Evolutionary conservation across 2,888 invertebrate species (phyloP), one percentile per base, ranked within the genome.

Genomic region (Drosophila neotestacea): DNA sequence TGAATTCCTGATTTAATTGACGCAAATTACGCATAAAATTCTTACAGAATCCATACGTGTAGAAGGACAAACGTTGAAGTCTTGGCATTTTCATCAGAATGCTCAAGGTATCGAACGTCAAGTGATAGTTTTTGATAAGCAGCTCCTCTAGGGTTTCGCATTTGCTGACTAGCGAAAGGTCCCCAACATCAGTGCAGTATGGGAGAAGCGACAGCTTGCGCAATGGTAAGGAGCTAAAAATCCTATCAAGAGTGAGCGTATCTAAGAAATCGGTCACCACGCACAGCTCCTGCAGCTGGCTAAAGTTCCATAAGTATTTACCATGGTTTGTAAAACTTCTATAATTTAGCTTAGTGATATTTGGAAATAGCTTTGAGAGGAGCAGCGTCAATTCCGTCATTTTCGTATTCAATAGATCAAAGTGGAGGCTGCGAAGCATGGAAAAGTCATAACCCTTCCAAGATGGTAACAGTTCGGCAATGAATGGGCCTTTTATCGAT

Each of bases 121-220:
- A 34, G 13, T 55, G 42, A 9, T 22, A 42, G 5, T 55, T 42
- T 3, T 42, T n/a, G 34, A 42, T 42, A 0, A 22, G 22, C 22
- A 55, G 30, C 22, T 55, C 55, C 11, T 55, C 42, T 7, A 55
- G n/a, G n/a, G 55, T 55, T 4, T 0, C 4, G 32, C 55, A 55
- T 6, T 32, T 55, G 7, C n/a, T 7, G 55, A 55, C n/a, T 6
- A 54, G 30, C 16, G 32, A 32, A 41, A 54, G 11, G 30, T 54
- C 54, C 4, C 41, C 54, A 41, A 41, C 16, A 1, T 41, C 3
- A 7, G 30, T 55, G 6, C n/a, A 27, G n/a, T 22, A 55, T 5
- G 55, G 34, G 22, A 55, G 27, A 1, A 55, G 34, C 32, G 42
- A 42, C 3, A 55, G 32, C n/a, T 42, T 55, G 0, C 55, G 55